Evolutionary conservation across 2,888 invertebrate genomes (phyloP).

Genomic region (Aleiodes alternator): DNA sequence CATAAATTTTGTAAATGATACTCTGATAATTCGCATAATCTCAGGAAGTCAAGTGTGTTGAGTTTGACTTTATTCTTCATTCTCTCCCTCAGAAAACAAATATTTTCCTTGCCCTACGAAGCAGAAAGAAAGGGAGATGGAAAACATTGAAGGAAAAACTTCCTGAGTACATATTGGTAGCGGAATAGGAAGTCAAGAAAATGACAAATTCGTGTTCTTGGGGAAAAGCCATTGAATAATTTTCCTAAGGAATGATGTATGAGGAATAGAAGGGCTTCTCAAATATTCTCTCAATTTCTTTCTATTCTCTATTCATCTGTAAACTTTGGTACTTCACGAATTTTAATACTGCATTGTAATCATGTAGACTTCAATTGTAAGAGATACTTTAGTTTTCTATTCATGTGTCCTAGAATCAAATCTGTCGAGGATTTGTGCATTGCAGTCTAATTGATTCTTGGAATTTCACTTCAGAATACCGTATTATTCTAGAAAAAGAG

Average conservation of each 20-base stretch:
- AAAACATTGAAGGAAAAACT: not conserved
- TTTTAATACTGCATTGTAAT: slow-evolving; percentile 1
- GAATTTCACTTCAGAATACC: slow-evolving; percentile 33
- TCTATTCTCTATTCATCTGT: too few relatives aligned
- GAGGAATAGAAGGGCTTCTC: slow-evolving; percentile 32
- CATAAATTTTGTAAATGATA: too few relatives aligned
- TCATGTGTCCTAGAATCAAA: slow-evolving; percentile 9
- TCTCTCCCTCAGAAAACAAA: not conserved
- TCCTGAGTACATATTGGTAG: slow-evolving; percentile 3
- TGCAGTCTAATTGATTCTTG: slow-evolving; percentile 48
- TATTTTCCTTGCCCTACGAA: not conserved
- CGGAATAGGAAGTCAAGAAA: slow-evolving; percentile 8
- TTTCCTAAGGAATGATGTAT: slow-evolving; percentile 7
- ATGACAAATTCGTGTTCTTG: slow-evolving; percentile 29
- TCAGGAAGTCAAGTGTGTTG: too few relatives aligned
- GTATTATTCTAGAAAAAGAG: slow-evolving; percentile 10
- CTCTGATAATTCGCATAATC: too few relatives aligned
- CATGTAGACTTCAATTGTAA: not conserved
- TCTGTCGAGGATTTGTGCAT: slow-evolving; percentile 34
- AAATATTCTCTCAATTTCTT: slow-evolving; percentile 52
- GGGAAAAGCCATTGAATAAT: slow-evolving; percentile 25
- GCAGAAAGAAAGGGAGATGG: not conserved
- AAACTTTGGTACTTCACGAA: too few relatives aligned
- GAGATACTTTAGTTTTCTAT: not conserved
- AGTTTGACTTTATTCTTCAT: too few relatives aligned